Percentiles rank a stretch among this genome's conserved stretches.
Evolutionary conservation across 2,113 vertebrate genomes (phyloP).

Genomic region (Mobula birostris): DNA sequence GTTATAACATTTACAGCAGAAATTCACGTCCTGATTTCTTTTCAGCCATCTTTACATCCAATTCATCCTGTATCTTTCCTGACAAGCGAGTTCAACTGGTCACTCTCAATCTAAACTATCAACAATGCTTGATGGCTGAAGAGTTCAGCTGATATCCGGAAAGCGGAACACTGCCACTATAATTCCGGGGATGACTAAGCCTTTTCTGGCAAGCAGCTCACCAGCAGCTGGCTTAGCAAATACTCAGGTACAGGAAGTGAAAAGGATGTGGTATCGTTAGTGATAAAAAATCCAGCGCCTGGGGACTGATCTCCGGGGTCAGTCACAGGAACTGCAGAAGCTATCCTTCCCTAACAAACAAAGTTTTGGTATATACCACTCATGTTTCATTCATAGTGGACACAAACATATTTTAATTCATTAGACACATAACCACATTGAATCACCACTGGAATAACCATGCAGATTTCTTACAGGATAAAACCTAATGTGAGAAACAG

Average conservation of each 20-base stretch:
- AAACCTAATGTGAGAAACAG: not conserved
- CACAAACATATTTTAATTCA: slow-evolving; percentile 9
- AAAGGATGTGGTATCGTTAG: slow-evolving; percentile 55
- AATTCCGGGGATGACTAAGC: slow-evolving; percentile 53
- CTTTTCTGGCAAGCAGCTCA: slow-evolving; percentile 50
- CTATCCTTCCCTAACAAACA: not conserved
- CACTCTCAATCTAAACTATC: not conserved
- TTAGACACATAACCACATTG: not conserved
- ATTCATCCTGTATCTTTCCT: not conserved
- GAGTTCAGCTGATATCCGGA: slow-evolving; percentile 44
- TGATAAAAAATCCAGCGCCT: not conserved
- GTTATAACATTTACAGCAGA: not conserved
- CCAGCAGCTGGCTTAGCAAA: slow-evolving; percentile 52
- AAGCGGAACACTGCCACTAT: slow-evolving; percentile 40
- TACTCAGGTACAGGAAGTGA: slow-evolving; percentile 40
- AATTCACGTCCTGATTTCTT: not conserved
- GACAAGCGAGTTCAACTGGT: not conserved
- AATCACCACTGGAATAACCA: not conserved
- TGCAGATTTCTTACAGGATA: not conserved
- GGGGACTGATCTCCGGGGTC: not conserved
- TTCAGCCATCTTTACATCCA: not conserved
- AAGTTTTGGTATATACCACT: not conserved
- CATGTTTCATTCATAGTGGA: not conserved
- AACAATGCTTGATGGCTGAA: not conserved
- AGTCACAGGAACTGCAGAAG: slow-evolving; percentile 10